phyloP scores from a whole-genome alignment of 2,113 vertebrate genomes.

The Falcunculus frontatus region DNA sequence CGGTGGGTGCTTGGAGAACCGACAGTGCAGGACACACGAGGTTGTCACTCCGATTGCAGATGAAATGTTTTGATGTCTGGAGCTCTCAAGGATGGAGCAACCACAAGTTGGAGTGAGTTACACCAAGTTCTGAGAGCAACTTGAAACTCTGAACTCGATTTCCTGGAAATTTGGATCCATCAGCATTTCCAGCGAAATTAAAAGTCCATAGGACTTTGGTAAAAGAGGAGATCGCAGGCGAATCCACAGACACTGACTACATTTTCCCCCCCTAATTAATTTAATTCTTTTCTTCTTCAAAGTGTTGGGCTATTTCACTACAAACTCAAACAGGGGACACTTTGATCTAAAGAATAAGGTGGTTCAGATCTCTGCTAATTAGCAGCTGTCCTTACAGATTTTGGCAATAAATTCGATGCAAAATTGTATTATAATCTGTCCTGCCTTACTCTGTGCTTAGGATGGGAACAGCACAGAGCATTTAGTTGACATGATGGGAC shows the following conservation, averaged over 20 bases:
- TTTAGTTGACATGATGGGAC: background rate
- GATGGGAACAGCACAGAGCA: background rate
- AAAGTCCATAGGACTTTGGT: background rate
- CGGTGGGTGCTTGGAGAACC: background rate
- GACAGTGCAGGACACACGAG: background rate
- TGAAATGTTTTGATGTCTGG: background rate
- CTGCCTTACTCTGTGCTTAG: background rate
- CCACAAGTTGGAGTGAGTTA: background rate
- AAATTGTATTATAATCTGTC: background rate
- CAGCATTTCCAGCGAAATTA: background rate
- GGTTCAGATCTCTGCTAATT: slow-evolving; percentile 32
- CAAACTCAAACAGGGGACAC: background rate
- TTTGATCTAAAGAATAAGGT: slow-evolving; percentile 44
- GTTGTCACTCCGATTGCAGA: background rate
- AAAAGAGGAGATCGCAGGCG: background rate
- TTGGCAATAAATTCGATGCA: background rate
- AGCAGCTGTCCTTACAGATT: slow-evolving; percentile 32
- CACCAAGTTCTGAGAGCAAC: background rate
- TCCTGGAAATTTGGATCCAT: background rate
- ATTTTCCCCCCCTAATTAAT: background rate
- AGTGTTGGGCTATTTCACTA: slow-evolving; percentile 1
- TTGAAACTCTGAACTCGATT: background rate
- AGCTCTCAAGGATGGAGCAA: background rate
- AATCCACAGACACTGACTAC: background rate
- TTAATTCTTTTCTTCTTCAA: slow-evolving; percentile 31